A percentile compares a stretch with the other conserved stretches of the same genome.
phyloP scores from a whole-genome alignment of 1,140 invertebrate genomes.

The Euura saliciscinereae region DNA sequence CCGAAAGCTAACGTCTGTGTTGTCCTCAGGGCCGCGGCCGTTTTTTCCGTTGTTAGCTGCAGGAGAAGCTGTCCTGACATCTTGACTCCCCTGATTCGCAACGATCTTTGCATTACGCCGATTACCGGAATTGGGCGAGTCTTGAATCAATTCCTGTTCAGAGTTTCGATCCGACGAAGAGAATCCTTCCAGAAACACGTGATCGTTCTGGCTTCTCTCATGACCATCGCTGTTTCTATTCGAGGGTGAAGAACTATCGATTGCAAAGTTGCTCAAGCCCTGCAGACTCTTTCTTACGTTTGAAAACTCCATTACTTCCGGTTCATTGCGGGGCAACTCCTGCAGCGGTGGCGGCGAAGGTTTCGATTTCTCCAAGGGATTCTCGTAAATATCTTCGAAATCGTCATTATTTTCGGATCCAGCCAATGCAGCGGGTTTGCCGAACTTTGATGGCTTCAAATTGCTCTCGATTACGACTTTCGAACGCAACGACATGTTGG shows the following conservation, averaged over 20 bases:
- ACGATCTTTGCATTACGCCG: background rate
- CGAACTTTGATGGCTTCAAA: constrained; percentile 8
- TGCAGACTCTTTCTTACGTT: background rate
- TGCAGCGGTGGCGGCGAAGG: background rate
- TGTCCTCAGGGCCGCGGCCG: background rate
- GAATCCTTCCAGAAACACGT: background rate
- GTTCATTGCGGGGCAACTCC: background rate
- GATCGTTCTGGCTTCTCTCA: background rate
- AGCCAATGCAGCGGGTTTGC: background rate
- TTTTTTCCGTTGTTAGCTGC: background rate
- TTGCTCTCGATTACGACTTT: constrained; percentile 8
- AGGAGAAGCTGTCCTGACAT: background rate
- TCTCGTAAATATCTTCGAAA: constrained; percentile 11
- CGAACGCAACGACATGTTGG: background rate
- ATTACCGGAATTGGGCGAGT: background rate
- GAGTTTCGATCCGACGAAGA: background rate
- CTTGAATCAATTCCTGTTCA: background rate
- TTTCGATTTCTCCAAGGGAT: constrained; percentile 2
- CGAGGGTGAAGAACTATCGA: background rate
- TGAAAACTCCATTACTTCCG: constrained; percentile 9
- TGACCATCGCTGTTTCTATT: background rate
- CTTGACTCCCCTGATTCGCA: background rate
- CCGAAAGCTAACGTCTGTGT: constrained; percentile 2
- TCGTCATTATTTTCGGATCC: background rate
- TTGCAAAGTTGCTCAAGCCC: background rate